A percentile compares a stretch with the other conserved stretches of the same genome.
These are phyloP conservation scores for Platysternon megacephalum DNA, from an alignment of 2,113 vertebrate genomes.

Conservation along the genomic window DNA sequence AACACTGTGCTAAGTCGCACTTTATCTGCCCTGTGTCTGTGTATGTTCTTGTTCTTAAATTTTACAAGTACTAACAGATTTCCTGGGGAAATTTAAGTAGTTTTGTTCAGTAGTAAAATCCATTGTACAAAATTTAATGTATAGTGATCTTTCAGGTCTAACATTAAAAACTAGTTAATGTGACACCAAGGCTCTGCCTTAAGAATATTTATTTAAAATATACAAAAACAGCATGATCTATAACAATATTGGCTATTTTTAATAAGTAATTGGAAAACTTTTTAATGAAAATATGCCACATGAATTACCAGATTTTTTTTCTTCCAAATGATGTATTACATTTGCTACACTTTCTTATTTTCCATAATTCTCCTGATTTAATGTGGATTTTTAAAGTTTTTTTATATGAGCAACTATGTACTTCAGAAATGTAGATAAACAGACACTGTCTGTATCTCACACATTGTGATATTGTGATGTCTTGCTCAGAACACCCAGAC, in stretches of 20 bases:
- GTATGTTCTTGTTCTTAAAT: slow-evolving; percentile 19
- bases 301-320: neutral
- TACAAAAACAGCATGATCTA: neutral
- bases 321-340: neutral
- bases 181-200: neutral
- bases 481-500: neutral
- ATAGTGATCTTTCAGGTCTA: slow-evolving; percentile 34
- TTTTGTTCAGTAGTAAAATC: slow-evolving; percentile 34
- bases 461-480: neutral
- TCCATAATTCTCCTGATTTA: slow-evolving; percentile 21
- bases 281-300: neutral
- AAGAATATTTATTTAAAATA: neutral
- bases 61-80: slow-evolving; percentile 38
- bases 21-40: slow-evolving; percentile 11
- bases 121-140: slow-evolving; percentile 28
- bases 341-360: neutral
- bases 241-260: neutral
- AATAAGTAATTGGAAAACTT: neutral
- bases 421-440: neutral
- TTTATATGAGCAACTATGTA: slow-evolving; percentile 17
- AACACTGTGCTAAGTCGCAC: neutral
- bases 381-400: slow-evolving; percentile 34
- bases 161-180: neutral
- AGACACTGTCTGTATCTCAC: neutral
- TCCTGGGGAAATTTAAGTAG: slow-evolving; percentile 48